phyloP scores from a whole-genome alignment of 2,113 vertebrate species.

The Colaptes auratus region DNA sequence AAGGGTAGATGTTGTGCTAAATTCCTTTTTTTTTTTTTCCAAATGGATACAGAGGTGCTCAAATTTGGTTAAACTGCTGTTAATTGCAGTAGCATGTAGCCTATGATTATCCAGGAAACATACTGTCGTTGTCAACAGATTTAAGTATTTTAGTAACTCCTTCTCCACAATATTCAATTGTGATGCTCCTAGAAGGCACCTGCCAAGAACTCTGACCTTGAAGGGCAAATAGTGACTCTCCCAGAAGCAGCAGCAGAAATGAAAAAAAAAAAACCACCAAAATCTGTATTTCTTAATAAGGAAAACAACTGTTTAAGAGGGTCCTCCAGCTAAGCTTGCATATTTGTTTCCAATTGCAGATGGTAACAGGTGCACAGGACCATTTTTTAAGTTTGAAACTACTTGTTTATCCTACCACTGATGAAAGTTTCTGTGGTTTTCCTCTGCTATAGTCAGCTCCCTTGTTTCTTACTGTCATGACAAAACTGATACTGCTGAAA shows the following conservation, averaged over 20 bases:
- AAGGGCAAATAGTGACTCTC: not conserved
- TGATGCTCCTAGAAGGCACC: not conserved
- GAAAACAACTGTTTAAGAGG: not conserved
- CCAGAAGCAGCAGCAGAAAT: not conserved
- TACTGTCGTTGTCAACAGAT: not conserved
- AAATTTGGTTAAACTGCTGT: not conserved
- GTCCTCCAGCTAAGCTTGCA: not conserved
- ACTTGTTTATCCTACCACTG: not conserved
- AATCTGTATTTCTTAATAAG: not conserved
- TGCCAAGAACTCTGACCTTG: not conserved
- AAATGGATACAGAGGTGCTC: not conserved
- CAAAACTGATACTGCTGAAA: not conserved
- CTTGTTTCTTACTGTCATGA: not conserved
- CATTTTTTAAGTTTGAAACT: not conserved
- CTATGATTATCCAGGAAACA: not conserved
- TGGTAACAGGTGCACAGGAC: not conserved
- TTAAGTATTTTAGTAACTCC: not conserved
- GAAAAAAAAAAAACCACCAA: too few relatives aligned
- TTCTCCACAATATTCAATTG: accelerated
- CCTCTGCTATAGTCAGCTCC: not conserved
- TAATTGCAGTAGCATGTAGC: not conserved
- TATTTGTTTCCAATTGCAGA: not conserved
- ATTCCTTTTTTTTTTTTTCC: not conserved
- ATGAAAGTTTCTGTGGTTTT: not conserved
- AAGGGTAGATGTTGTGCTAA: not conserved